Evolutionary conservation across 2,888 invertebrate species (phyloP).

Genomic region (Arge pagana): DNA sequence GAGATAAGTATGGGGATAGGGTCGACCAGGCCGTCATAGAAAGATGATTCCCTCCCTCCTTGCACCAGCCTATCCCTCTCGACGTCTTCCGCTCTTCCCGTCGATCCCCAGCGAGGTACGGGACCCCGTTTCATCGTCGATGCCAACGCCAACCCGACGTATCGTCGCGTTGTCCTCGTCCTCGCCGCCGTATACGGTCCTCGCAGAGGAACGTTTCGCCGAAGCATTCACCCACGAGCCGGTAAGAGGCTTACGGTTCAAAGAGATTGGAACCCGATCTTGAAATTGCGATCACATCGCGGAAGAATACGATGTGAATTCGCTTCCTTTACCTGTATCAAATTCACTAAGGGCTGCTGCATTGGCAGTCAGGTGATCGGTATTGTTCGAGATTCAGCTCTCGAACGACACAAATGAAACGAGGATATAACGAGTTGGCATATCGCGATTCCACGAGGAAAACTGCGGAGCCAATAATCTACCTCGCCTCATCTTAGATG

Average conservation of each 20-base stretch:
- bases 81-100: slow-evolving; percentile 8
- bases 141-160: slow-evolving; percentile 10
- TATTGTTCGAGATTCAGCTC: no score
- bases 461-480: no score
- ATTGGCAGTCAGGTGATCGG: no score
- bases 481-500: no score
- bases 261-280: slow-evolving; percentile 35
- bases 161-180: background rate
- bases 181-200: slow-evolving; percentile 4
- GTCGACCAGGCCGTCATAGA: slow-evolving; percentile 31
- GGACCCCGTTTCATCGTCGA: slow-evolving; percentile 20
- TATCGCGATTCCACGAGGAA: no score
- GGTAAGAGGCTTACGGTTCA: slow-evolving; percentile 33
- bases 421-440: no score
- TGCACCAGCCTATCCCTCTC: slow-evolving; percentile 18
- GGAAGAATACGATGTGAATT: slow-evolving; percentile 8
- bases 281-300: slow-evolving; percentile 28
- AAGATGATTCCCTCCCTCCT: slow-evolving; percentile 27
- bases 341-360: no score
- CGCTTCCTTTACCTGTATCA: slow-evolving; percentile 1
- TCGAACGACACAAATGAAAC: no score
- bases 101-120: slow-evolving; percentile 27
- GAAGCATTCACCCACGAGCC: slow-evolving; percentile 27
- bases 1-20: slow-evolving; percentile 36
- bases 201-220: no score